Evolutionary conservation across 2,797 vertebrate species (phyloP), one percentile per base, ranked within the genome.

Genomic region (Craterocephalus amniculus): DNA sequence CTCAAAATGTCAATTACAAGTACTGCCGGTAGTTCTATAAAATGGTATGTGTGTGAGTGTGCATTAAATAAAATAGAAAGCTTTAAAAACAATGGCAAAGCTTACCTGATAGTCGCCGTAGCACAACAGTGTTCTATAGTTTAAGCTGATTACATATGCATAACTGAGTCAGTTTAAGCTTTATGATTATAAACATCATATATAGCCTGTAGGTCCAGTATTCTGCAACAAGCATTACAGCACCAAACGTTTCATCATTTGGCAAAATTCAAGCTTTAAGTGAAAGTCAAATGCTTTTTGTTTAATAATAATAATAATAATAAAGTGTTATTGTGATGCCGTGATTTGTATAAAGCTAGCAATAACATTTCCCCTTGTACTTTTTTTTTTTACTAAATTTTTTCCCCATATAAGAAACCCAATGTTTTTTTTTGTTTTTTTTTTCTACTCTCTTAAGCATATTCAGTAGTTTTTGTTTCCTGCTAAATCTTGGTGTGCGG

Each of bases 201-300:
- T 93, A 94, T 89, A 94, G 94, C 92, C 91, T 90, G 85, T 95
- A 95, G 94, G 94, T 95, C 94, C 94, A 95, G 93, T 95, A 95
- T 95, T 93, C 90, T 90, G 91, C 93, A 81, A 93, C 90, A 93
- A 95, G 93, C 93, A 88, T 94, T 94, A 95, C 94, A 95, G 94
- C 94, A 95, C 94, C 94, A 95, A 95, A 95, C 92, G 91, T 91
- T 89, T 94, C 88, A 69, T 93, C 93, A 95, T 95, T 95, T 95
- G 94, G 94, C 93, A 95, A 95, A 94, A 94, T 95, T 95, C 94
- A 95, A 95, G 94, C 94, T 95, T 95, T 95, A 95, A 94, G 94
- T 95, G 93, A 95, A 95, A 94, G 93, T 94, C 93, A 95, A 94
- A 95, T 95, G 91, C 92, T 92, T 89, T 89, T 91, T 70, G 88